Evolutionary conservation across 2,888 invertebrate species (phyloP).

Genomic region (Rhingia campestris): DNA sequence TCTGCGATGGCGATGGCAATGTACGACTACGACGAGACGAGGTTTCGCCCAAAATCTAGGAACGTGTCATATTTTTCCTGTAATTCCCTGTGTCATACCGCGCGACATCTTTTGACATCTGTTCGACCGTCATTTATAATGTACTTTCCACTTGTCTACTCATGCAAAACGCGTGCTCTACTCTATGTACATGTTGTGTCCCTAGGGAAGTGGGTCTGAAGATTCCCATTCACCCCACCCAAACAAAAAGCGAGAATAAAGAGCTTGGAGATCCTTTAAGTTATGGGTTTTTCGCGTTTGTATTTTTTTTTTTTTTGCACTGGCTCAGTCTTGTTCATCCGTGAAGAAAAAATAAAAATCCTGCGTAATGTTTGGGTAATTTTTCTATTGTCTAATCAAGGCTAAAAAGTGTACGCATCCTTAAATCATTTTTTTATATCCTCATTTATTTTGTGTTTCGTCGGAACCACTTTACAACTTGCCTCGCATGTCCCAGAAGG

Average conservation of each 20-base stretch:
- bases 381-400: constrained; percentile 73
- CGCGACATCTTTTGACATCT: constrained; percentile 72
- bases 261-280: constrained; percentile 31
- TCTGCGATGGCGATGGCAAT: constrained; percentile 8
- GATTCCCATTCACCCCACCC: not conserved
- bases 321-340: constrained; percentile 25
- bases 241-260: constrained; percentile 4
- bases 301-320: constrained; percentile 22
- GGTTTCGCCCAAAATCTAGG: constrained; percentile 49
- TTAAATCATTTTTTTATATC: constrained; percentile 62
- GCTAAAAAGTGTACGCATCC: constrained; percentile 53
- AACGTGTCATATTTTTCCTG: constrained; percentile 63
- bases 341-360: constrained; percentile 30
- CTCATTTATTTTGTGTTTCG: constrained; percentile 25
- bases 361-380: constrained; percentile 59
- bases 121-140: constrained; percentile 71
- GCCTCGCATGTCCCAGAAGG: constrained; percentile 10
- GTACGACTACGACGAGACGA: constrained; percentile 3
- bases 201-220: constrained; percentile 20
- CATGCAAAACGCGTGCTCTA: constrained; percentile 53
- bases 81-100: constrained; percentile 51
- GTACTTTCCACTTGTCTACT: constrained; percentile 53
- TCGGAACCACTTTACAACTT: constrained; percentile 33
- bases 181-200: constrained; percentile 11
- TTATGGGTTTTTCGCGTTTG: constrained; percentile 48